Percentiles rank a stretch among this genome's conserved stretches.
These are phyloP conservation scores for Rhagophthalmus giganteus DNA, from an alignment of 2,888 invertebrate genomes.

Conservation along the genomic window DNA sequence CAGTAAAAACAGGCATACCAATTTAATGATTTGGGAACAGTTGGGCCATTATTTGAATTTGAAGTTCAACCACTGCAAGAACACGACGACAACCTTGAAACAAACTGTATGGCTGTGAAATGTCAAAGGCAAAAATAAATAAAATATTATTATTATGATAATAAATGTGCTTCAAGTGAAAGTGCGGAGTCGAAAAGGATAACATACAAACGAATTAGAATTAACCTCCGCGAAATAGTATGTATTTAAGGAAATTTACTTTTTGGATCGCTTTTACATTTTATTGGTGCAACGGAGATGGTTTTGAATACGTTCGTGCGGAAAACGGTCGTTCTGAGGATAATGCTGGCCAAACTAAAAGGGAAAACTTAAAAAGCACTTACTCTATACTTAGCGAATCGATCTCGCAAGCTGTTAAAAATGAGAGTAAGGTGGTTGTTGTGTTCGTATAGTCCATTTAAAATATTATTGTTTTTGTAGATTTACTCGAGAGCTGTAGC, in stretches of 20 bases:
- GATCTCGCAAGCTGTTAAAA: constrained; percentile 62
- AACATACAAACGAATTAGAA: neutral
- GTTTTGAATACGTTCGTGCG: constrained; percentile 32
- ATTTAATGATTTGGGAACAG: neutral
- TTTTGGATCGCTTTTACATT: constrained; percentile 51
- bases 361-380: constrained; percentile 48
- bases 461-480: too few species aligned
- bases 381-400: constrained; percentile 61
- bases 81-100: constrained; percentile 24
- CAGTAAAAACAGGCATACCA: neutral
- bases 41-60: constrained; percentile 1
- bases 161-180: constrained; percentile 24
- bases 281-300: constrained; percentile 43
- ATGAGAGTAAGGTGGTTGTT: constrained; percentile 58
- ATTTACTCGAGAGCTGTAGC: constrained; percentile 56
- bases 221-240: constrained; percentile 24
- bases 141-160: constrained; percentile 45
- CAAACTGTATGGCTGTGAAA: constrained; percentile 43
- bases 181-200: constrained; percentile 1
- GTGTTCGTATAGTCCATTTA: neutral
- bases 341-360: constrained; percentile 24
- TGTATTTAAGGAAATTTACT: constrained; percentile 43
- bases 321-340: constrained; percentile 29
- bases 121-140: constrained; percentile 48
- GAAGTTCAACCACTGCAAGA: constrained; percentile 11